A percentile compares a stretch with the other conserved stretches of the same genome.
These are phyloP conservation scores for Ptychadena robeensis DNA, from an alignment of 2,797 vertebrate genomes.

Conservation along the genomic window DNA sequence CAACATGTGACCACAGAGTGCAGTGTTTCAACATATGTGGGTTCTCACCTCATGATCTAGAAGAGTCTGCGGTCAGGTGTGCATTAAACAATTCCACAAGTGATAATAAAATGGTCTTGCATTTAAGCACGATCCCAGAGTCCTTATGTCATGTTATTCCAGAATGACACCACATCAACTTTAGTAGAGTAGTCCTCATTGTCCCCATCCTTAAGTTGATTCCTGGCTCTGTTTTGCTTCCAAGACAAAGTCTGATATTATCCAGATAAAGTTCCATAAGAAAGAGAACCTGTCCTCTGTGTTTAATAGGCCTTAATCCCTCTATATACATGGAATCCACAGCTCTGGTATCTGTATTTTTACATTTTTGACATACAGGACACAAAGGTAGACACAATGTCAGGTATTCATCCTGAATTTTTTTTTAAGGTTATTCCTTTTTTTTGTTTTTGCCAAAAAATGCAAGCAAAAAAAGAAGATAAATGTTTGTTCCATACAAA, in stretches of 20 bases:
- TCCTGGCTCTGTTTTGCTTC: constrained; percentile 41
- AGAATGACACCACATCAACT: constrained; percentile 30
- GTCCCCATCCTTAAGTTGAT: constrained; percentile 31
- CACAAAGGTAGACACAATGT: constrained; percentile 71
- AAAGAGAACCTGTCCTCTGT: constrained; percentile 44
- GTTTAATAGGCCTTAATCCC: constrained; percentile 6
- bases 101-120: constrained; percentile 36
- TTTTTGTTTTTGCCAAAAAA: constrained; percentile 79
- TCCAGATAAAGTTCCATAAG: constrained; percentile 39
- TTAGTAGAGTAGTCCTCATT: constrained; percentile 53
- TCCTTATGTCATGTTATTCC: constrained; percentile 42
- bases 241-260: constrained; percentile 54
- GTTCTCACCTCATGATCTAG: constrained; percentile 51
- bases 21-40: constrained; percentile 27
- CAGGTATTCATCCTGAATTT: constrained; percentile 67
- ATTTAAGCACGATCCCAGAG: constrained; percentile 47
- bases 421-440: constrained; percentile 69
- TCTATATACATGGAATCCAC: constrained; percentile 71
- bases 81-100: constrained; percentile 45
- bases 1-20: background rate
- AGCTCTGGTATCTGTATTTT: constrained; percentile 59
- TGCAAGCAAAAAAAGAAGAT: constrained; percentile 79
- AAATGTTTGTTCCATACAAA: constrained; percentile 85
- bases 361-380: constrained; percentile 50
- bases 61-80: constrained; percentile 28